Conservation (phyloP, 2,888 invertebrate species). For the Sphaeridia pumilis region DNA sequence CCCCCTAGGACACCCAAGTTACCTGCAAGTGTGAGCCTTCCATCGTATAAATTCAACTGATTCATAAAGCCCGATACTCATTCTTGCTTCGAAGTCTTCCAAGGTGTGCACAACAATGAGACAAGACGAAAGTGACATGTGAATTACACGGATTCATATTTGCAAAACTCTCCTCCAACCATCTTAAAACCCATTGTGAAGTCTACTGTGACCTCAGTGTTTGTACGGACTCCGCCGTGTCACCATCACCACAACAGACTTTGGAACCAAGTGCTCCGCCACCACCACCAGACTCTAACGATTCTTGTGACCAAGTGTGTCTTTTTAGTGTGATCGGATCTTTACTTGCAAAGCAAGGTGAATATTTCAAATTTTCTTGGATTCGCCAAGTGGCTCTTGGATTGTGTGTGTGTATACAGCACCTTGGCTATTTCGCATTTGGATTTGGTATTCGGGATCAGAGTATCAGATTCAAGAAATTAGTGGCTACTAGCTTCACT, state of each 20-base stretch:
- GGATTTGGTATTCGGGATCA: no score
- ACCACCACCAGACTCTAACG: no score
- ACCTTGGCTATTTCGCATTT: no score
- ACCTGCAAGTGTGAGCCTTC: constrained; percentile 9
- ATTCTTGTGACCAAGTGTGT: no score
- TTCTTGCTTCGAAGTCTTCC: constrained; percentile 16
- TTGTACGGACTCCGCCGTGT: background rate
- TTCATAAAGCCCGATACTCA: constrained; percentile 14
- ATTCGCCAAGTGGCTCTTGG: no score
- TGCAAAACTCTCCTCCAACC: background rate
- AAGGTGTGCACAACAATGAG: constrained; percentile 7
- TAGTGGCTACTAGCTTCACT: no score
- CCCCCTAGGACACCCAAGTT: constrained; percentile 16
- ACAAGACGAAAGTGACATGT: constrained; percentile 1
- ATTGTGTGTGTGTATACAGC: no score
- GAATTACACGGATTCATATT: constrained; percentile 3
- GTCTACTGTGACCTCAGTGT: constrained; percentile 1
- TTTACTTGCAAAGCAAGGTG: background rate
- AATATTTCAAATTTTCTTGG: no score
- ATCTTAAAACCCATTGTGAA: background rate
- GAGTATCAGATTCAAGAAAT: no score
- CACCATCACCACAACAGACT: background rate
- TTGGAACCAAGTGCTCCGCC: no score
- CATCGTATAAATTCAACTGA: constrained; percentile 20
- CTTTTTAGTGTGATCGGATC: no score